phyloP scores from a whole-genome alignment of 2,113 vertebrate species.

The Neolamprologus kungweensis region DNA sequence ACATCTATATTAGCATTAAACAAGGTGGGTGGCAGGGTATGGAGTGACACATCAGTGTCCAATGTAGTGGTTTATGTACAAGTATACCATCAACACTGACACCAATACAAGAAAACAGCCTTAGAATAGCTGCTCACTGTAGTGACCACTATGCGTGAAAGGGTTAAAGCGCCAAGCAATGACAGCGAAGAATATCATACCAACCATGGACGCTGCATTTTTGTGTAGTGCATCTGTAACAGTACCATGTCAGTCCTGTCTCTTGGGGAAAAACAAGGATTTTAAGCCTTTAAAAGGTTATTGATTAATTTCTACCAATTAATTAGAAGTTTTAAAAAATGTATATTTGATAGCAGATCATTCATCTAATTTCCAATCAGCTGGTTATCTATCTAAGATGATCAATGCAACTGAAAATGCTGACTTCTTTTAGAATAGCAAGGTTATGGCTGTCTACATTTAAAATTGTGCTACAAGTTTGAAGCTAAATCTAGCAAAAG shows the following conservation, averaged over 20 bases:
- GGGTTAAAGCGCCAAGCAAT: fast-evolving
- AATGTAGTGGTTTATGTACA: background rate
- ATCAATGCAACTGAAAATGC: background rate
- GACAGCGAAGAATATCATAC: background rate
- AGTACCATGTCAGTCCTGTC: fast-evolving
- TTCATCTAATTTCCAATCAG: background rate
- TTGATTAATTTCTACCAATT: background rate
- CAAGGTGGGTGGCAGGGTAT: background rate
- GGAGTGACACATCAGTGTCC: background rate
- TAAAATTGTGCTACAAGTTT: background rate
- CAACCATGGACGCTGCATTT: background rate
- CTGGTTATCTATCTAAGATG: background rate
- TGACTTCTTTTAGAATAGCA: background rate
- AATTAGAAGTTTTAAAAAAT: background rate
- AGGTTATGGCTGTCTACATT: background rate
- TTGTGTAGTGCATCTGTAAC: background rate
- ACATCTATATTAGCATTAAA: background rate
- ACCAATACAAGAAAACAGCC: background rate
- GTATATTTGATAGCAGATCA: background rate
- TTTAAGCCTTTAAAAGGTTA: fast-evolving
- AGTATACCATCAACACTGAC: background rate
- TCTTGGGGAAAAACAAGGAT: background rate
- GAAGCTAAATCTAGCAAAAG: background rate
- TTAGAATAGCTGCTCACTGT: background rate
- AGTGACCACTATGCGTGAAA: background rate